Percentiles rank a stretch among this genome's conserved stretches.
Conservation (phyloP, 2,888 invertebrate species). For the Tetragnatha montana region DNA sequence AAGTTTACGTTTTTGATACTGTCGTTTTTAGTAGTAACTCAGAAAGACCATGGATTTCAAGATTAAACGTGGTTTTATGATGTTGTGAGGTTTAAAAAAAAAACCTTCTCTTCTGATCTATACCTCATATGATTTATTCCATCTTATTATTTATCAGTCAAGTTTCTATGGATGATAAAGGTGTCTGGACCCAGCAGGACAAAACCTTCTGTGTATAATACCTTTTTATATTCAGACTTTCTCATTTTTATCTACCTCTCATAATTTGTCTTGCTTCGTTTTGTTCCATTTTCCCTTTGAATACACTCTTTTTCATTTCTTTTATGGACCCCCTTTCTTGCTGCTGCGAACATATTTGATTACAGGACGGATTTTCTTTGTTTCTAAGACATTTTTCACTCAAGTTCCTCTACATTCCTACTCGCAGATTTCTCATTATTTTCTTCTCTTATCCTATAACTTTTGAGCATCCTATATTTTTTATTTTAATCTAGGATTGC, state of each 20-base stretch:
- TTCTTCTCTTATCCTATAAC: neutral
- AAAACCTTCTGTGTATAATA: neutral
- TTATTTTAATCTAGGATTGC: neutral
- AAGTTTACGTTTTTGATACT: neutral
- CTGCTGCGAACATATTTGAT: neutral
- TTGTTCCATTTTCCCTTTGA: neutral
- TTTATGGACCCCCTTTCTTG: neutral
- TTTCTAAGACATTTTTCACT: neutral
- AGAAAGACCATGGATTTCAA: too few relatives aligned
- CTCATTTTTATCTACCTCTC: neutral
- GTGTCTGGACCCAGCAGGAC: neutral
- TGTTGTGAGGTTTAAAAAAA: too few relatives aligned
- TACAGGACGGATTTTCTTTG: neutral
- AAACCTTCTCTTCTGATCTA: too few relatives aligned
- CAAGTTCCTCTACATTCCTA: neutral
- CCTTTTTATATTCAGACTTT: neutral
- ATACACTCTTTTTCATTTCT: neutral
- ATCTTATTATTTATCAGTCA: neutral
- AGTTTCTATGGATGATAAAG: neutral
- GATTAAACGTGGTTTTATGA: too few relatives aligned
- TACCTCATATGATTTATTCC: too few relatives aligned
- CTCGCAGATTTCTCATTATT: neutral
- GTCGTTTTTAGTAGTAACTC: neutral
- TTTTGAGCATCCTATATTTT: neutral
- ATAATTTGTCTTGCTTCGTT: neutral